These are phyloP conservation scores for Eueides isabella DNA, from an alignment of 1,140 invertebrate genomes.

Conservation along the genomic window DNA sequence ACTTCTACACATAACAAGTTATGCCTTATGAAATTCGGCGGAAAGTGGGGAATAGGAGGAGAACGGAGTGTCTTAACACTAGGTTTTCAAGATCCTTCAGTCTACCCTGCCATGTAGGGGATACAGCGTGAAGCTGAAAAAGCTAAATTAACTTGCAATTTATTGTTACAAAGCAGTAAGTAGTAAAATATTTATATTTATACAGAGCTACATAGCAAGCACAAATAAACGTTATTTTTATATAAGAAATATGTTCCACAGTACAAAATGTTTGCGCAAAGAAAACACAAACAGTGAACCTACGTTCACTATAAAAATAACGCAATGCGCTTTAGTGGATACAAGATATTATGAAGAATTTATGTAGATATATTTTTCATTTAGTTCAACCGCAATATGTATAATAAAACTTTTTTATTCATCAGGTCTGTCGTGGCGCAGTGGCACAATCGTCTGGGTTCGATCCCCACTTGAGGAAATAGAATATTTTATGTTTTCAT, in stretches of 20 bases:
- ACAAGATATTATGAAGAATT: not conserved
- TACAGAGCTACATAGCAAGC: not conserved
- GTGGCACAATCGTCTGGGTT: no score
- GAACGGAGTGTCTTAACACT: no score
- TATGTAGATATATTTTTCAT: not conserved
- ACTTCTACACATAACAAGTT: no score
- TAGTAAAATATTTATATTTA: not conserved
- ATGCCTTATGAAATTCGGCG: no score
- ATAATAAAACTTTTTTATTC: no score
- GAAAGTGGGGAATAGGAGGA: no score
- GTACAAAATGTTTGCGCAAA: constrained; percentile 4
- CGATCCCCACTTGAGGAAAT: no score
- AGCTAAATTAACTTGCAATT: not conserved
- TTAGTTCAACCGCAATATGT: not conserved
- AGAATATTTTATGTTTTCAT: no score
- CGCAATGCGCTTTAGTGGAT: not conserved
- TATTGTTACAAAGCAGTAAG: not conserved
- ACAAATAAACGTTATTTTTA: constrained; percentile 10
- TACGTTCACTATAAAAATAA: constrained; percentile 13
- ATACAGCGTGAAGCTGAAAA: no score
- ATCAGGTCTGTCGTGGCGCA: no score
- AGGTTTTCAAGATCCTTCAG: no score
- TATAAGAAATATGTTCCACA: constrained; percentile 11
- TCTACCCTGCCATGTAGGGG: no score
- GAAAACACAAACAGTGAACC: constrained; percentile 12